A percentile compares a stretch with the other conserved stretches of the same genome.
Conservation (phyloP, 2,797 vertebrate genomes). For the Rhinophrynus dorsalis region DNA sequence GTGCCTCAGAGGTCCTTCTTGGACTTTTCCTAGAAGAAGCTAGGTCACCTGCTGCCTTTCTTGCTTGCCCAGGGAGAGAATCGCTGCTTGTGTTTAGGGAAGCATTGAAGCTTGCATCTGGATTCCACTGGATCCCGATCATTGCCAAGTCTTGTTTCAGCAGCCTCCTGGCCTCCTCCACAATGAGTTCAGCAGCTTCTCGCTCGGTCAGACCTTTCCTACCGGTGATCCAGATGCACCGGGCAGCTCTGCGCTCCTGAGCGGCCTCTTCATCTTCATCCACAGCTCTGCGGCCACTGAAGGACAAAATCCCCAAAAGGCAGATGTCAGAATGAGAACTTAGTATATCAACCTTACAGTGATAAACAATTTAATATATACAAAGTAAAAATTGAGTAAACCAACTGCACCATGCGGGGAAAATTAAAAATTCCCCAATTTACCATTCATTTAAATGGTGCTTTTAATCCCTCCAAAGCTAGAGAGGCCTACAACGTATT, state of each 20-base stretch:
- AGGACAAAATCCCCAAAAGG: too few relatives aligned
- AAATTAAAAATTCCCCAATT: too few relatives aligned
- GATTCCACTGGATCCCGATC: conserved; percentile 88
- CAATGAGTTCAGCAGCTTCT: conserved; percentile 83
- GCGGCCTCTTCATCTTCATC: conserved; percentile 90
- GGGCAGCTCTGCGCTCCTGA: conserved; percentile 79
- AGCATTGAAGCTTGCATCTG: conserved; percentile 56
- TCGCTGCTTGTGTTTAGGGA: conserved; percentile 45
- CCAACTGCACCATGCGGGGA: too few relatives aligned
- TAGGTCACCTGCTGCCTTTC: not conserved
- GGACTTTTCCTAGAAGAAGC: not conserved
- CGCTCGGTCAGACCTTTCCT: conserved; percentile 83
- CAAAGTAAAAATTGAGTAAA: too few relatives aligned
- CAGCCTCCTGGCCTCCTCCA: conserved; percentile 84
- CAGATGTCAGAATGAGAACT: too few relatives aligned
- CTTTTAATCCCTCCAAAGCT: too few relatives aligned
- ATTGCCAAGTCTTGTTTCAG: conserved; percentile 86
- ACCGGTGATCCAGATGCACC: conserved; percentile 84
- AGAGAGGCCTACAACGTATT: too few relatives aligned
- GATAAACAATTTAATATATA: too few relatives aligned
- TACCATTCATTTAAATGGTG: too few relatives aligned
- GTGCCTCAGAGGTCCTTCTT: too few relatives aligned
- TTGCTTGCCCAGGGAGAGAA: conserved; percentile 4
- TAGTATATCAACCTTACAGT: too few relatives aligned
- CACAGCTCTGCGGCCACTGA: conserved; percentile 76